A percentile compares a stretch with the other conserved stretches of the same genome.
Conservation (phyloP, 2,888 invertebrate species). For the Callyntrura sp. region DNA sequence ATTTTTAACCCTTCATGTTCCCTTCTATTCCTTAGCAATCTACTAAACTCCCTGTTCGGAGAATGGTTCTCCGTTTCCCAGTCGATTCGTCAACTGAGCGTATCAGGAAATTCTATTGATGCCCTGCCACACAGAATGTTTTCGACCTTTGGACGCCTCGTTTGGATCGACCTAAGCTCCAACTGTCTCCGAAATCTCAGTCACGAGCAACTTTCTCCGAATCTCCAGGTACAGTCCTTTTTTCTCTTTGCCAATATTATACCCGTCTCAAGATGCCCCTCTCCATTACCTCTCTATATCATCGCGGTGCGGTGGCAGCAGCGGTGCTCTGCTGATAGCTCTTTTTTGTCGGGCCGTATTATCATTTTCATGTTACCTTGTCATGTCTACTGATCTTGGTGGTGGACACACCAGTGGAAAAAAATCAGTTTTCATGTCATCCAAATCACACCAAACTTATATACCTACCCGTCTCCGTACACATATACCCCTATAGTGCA, state of each 20-base stretch:
- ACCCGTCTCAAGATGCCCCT: background rate
- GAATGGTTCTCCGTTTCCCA: conserved; percentile 82
- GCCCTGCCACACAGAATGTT: conserved; percentile 82
- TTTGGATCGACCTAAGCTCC: conserved; percentile 83
- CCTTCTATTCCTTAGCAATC: too few species aligned
- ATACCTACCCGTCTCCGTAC: background rate
- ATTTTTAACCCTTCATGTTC: conserved; percentile 32
- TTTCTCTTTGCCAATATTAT: background rate
- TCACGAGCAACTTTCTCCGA: conserved; percentile 81
- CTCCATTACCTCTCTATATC: background rate
- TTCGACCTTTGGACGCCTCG: conserved; percentile 81
- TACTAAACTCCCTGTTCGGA: conserved; percentile 80
- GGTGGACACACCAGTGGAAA: background rate
- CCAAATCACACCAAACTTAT: background rate
- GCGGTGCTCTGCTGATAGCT: too few species aligned
- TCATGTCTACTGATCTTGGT: conserved; percentile 16
- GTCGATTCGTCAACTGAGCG: conserved; percentile 82
- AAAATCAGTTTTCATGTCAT: conserved; percentile 22
- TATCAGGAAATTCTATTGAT: conserved; percentile 83
- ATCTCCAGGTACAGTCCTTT: conserved; percentile 81
- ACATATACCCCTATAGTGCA: background rate
- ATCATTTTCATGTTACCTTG: background rate
- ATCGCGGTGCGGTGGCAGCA: too few species aligned
- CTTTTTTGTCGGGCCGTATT: background rate
- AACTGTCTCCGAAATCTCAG: conserved; percentile 83